A percentile compares a stretch with the other conserved stretches of the same genome.
These are phyloP conservation scores for Hemiprocne comata DNA, from an alignment of 2,113 vertebrate genomes.

Conservation along the genomic window DNA sequence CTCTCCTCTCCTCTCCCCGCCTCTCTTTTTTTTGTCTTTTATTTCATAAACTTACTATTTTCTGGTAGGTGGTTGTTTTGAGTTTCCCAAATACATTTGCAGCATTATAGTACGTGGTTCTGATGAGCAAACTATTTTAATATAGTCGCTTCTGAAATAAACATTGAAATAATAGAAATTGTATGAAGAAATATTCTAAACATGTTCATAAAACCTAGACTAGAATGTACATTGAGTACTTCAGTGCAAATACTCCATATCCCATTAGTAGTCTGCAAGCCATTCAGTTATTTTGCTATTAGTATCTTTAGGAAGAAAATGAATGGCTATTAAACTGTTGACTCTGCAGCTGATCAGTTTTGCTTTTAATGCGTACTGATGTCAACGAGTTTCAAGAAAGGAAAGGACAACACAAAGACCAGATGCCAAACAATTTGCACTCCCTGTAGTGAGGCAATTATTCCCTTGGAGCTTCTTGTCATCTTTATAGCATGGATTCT, in stretches of 20 bases:
- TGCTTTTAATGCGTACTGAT: background rate
- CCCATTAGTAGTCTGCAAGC: background rate
- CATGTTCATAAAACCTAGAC: background rate
- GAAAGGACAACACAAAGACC: background rate
- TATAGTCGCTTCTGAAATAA: background rate
- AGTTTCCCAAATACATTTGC: background rate
- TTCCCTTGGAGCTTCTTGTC: background rate
- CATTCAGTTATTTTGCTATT: background rate
- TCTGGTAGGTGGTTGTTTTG: background rate
- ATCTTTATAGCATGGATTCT: background rate
- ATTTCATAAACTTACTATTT: too few species aligned
- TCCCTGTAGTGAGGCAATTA: slow-evolving; percentile 13
- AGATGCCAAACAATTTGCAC: slow-evolving; percentile 8
- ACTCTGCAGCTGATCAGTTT: background rate
- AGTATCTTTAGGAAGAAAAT: background rate
- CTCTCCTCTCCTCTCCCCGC: too few species aligned
- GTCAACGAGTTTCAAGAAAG: background rate
- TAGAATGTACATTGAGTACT: background rate
- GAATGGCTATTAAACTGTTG: background rate
- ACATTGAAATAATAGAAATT: background rate
- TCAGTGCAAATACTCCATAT: background rate
- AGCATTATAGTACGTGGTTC: background rate
- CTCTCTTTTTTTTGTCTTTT: too few species aligned
- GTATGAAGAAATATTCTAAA: background rate
- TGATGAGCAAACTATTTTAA: background rate